Evolutionary conservation across 2,797 vertebrate species (phyloP).

Genomic region (Enteromius argenteus): DNA sequence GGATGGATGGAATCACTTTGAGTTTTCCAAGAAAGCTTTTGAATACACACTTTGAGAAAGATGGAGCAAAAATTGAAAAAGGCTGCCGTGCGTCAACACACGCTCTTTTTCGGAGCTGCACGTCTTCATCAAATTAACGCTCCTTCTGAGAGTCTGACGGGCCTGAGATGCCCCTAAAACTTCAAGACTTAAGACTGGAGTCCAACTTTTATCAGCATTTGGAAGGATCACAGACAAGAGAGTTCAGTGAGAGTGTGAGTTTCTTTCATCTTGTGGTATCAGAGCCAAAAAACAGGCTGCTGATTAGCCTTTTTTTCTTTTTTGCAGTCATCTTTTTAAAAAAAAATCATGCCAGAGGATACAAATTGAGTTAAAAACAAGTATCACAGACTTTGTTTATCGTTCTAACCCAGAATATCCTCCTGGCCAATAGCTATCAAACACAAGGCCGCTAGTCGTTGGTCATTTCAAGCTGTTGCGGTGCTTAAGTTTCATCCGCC

Average conservation of each 20-base stretch:
- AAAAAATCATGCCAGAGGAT: background rate
- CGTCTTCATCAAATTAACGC: constrained; percentile 33
- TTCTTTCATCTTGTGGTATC: constrained; percentile 40
- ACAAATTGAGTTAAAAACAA: background rate
- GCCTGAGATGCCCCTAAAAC: constrained; percentile 33
- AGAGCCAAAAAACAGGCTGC: constrained; percentile 22
- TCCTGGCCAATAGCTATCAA: constrained; percentile 15
- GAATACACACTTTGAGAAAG: constrained; percentile 4
- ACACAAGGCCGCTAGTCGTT: constrained; percentile 15
- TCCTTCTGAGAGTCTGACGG: constrained; percentile 23
- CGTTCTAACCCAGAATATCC: background rate
- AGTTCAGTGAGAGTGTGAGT: constrained; percentile 41
- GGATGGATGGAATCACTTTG: constrained; percentile 9
- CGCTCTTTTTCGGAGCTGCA: background rate
- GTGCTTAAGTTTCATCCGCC: constrained; percentile 20
- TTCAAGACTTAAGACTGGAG: constrained; percentile 26
- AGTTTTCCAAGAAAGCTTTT: constrained; percentile 25
- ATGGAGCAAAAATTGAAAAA: constrained; percentile 21
- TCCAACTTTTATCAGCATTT: constrained; percentile 33
- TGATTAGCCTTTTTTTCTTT: background rate
- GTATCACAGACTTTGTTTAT: background rate
- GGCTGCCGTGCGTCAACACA: background rate
- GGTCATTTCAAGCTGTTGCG: constrained; percentile 34
- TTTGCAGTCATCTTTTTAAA: constrained; percentile 2
- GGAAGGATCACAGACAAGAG: constrained; percentile 38